These are phyloP conservation scores for Agonum fuliginosum DNA, from an alignment of 2,888 invertebrate species.

Conservation along the genomic window DNA sequence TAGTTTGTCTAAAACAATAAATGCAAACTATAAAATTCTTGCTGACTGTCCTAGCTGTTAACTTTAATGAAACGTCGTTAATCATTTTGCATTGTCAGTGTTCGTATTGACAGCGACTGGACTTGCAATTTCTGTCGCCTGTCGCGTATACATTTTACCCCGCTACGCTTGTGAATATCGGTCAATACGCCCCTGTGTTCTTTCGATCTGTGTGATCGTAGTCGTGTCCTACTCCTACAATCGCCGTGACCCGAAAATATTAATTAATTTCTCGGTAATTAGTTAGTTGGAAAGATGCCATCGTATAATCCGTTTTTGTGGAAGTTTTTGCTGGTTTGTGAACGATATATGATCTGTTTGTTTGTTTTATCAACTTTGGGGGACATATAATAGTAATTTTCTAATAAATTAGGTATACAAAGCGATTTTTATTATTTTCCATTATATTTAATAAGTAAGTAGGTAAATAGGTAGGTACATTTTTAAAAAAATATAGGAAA, in stretches of 20 bases:
- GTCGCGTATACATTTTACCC: not conserved
- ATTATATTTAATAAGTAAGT: too few relatives aligned
- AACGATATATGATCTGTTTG: conserved; percentile 33
- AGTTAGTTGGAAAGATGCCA: conserved; percentile 21
- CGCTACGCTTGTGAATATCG: not conserved
- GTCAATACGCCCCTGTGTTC: not conserved
- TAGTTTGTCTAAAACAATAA: too few relatives aligned
- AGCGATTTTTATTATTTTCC: too few relatives aligned
- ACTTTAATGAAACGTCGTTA: conserved; percentile 49
- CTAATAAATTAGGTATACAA: too few relatives aligned
- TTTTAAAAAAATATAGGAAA: too few relatives aligned
- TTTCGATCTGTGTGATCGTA: conserved; percentile 17
- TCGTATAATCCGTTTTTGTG: not conserved
- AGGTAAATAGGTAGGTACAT: too few relatives aligned
- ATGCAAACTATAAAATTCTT: too few relatives aligned
- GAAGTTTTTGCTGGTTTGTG: conserved; percentile 14
- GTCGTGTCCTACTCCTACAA: conserved; percentile 6
- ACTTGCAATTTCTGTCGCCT: conserved; percentile 20
- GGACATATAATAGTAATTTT: not conserved
- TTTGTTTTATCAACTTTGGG: not conserved
- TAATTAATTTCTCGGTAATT: conserved; percentile 49
- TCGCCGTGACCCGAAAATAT: conserved; percentile 46
- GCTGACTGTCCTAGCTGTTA: conserved; percentile 10
- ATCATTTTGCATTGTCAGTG: conserved; percentile 45
- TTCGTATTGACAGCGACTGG: conserved; percentile 38